Percentiles rank a stretch among this genome's conserved stretches.
Evolutionary conservation across 2,113 vertebrate genomes (phyloP).

Genomic region (Pungitius pungitius): DNA sequence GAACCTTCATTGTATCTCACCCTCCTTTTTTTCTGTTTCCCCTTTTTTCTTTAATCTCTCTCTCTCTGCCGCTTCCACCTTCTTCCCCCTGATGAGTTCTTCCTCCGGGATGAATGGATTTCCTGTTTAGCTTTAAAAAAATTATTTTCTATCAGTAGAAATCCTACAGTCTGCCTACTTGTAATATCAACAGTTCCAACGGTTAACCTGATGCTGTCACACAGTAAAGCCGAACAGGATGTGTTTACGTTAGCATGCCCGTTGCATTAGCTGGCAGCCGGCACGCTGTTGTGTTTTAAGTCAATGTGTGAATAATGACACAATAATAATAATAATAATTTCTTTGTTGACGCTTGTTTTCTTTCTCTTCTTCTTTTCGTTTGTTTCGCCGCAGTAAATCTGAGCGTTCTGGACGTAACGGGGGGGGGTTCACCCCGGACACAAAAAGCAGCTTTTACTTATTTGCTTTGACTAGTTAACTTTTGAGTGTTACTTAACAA

Average conservation of each 20-base stretch:
- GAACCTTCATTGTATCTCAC: slow-evolving; percentile 30
- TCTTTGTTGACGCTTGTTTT: not conserved
- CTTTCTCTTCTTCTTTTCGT: not conserved
- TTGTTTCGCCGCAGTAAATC: not conserved
- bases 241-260: not conserved
- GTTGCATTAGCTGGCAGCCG: not conserved
- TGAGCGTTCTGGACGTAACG: not conserved
- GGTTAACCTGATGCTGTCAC: not conserved
- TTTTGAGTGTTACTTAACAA: no score
- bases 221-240: not conserved
- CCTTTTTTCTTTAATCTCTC: slow-evolving; percentile 14
- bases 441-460: no score
- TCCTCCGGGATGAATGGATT: not conserved
- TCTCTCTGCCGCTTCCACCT: not conserved
- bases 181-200: not conserved
- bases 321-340: no score
- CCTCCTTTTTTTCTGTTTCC: slow-evolving; percentile 20
- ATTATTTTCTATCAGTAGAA: slow-evolving; percentile 2
- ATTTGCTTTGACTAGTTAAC: no score
- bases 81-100: not conserved
- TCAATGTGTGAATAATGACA: no score
- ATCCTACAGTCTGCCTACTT: not conserved
- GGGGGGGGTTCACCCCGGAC: no score
- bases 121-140: slow-evolving; percentile 2
- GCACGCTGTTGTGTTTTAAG: not conserved